A percentile compares a stretch with the other conserved stretches of the same genome.
Evolutionary conservation across 2,888 invertebrate species (phyloP).

Genomic region (Andrena bucephala): DNA sequence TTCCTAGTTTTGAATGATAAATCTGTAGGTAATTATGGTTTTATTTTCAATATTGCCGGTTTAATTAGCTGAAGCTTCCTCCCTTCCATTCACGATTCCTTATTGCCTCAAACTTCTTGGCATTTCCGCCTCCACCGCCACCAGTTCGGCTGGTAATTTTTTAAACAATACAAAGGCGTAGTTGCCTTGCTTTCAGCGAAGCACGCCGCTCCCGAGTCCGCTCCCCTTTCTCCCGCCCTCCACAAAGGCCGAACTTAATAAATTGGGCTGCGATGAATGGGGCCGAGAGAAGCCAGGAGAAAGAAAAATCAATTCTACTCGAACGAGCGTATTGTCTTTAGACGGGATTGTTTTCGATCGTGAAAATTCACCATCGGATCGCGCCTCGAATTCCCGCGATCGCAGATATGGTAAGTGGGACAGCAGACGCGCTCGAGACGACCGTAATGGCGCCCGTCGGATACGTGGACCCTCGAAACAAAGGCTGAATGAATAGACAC

Average conservation of each 20-base stretch:
- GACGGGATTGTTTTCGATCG: conserved; percentile 18
- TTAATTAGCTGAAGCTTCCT: neutral
- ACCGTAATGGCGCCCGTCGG: neutral
- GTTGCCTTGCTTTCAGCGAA: conserved; percentile 29
- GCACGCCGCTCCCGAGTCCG: conserved; percentile 14
- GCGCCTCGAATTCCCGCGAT: neutral
- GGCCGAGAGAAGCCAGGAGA: conserved; percentile 17
- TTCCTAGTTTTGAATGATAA: neutral
- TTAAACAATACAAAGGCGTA: conserved; percentile 27
- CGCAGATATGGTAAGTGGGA: neutral
- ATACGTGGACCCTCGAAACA: neutral
- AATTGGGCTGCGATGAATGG: conserved; percentile 32
- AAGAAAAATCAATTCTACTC: conserved; percentile 42
- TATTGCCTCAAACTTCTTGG: neutral
- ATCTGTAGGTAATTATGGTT: neutral
- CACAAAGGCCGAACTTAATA: conserved; percentile 52
- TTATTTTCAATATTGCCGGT: neutral
- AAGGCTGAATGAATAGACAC: neutral
- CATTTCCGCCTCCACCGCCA: neutral
- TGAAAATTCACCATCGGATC: neutral
- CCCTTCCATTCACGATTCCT: neutral
- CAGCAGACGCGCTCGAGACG: neutral
- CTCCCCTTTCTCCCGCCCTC: conserved; percentile 24
- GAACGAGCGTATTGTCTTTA: conserved; percentile 29
- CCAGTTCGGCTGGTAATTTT: conserved; percentile 7